phyloP scores from a whole-genome alignment of 2,888 invertebrate genomes.

The Molorchus minor region DNA sequence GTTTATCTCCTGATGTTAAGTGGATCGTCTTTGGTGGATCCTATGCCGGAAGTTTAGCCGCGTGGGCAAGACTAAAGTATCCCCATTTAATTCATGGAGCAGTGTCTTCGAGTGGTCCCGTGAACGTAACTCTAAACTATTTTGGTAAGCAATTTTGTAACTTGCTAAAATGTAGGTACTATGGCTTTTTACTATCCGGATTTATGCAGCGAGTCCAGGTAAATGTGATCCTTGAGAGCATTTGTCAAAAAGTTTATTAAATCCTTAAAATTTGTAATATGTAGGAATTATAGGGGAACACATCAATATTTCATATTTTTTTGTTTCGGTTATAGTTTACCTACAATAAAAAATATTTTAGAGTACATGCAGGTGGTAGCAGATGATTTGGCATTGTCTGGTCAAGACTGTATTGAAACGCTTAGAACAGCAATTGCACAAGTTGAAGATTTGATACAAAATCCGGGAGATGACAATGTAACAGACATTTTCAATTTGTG shows the following conservation, averaged over 20 bases:
- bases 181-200: no score
- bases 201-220: no score
- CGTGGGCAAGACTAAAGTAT: slow-evolving; percentile 69
- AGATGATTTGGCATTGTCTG: slow-evolving; percentile 60
- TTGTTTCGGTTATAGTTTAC: no score
- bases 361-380: slow-evolving; percentile 68
- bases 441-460: slow-evolving; percentile 55
- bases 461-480: slow-evolving; percentile 55
- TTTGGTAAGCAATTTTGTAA: slow-evolving; percentile 17
- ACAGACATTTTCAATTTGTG: slow-evolving; percentile 50
- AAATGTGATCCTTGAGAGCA: no score
- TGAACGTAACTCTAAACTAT: slow-evolving; percentile 66
- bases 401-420: slow-evolving; percentile 60
- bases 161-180: no score
- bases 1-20: slow-evolving; percentile 31
- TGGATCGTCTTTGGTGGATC: slow-evolving; percentile 68
- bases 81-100: slow-evolving; percentile 69
- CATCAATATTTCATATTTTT: no score
- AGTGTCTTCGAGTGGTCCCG: slow-evolving; percentile 69
- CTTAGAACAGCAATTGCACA: slow-evolving; percentile 60
- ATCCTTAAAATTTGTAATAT: no score
- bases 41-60: slow-evolving; percentile 69
- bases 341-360: slow-evolving; percentile 45
- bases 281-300: no score
- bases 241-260: no score